Evolutionary conservation across 2,888 invertebrate genomes (phyloP).

Genomic region (Acanthosepion pharaonis): DNA sequence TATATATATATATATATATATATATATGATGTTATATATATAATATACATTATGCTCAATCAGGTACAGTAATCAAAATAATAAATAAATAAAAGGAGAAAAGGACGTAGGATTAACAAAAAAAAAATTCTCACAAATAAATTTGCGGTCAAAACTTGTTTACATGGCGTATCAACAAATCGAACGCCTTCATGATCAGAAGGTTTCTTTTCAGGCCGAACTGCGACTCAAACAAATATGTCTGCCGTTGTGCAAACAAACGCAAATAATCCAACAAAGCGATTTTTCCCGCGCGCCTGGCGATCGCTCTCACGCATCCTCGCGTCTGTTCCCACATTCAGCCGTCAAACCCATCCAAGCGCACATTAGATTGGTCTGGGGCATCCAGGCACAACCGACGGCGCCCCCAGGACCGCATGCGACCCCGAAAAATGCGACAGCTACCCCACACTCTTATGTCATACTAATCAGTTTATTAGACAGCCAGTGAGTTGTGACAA

Average conservation of each 20-base stretch:
- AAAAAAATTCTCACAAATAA: background rate
- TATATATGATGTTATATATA: no score
- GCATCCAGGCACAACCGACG: conserved; percentile 6
- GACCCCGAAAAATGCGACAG: background rate
- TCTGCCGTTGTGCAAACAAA: background rate
- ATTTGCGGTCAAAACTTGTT: background rate
- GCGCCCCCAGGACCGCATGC: background rate
- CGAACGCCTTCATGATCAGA: background rate
- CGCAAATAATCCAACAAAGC: background rate
- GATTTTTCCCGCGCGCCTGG: background rate
- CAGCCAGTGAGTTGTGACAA: conserved; percentile 6
- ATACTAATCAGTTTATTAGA: background rate
- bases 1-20: background rate
- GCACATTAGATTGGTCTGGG: background rate
- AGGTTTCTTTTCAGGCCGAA: background rate
- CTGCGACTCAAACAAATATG: background rate
- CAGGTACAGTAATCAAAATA: background rate
- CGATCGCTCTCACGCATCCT: background rate
- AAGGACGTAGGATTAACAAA: no score
- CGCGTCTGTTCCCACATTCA: background rate
- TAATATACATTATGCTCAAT: background rate
- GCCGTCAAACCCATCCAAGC: background rate
- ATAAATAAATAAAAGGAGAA: background rate
- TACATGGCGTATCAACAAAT: background rate
- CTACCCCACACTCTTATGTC: background rate